phyloP scores from a whole-genome alignment of 1,140 invertebrate genomes.

The Olivierus martensii region DNA sequence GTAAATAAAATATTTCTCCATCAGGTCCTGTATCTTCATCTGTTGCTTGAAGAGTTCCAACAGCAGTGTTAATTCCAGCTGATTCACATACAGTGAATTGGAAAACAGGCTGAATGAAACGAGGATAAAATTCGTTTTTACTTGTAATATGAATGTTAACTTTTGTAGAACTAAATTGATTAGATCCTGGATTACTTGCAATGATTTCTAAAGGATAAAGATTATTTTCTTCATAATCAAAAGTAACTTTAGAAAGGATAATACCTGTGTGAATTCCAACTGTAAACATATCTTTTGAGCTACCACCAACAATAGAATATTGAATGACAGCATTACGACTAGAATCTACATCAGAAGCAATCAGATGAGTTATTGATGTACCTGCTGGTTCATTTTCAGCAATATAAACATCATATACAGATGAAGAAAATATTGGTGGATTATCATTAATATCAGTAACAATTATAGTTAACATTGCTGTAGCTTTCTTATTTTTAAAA shows the following conservation, averaged over 20 bases:
- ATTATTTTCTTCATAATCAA: constrained; percentile 79
- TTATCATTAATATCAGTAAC: constrained; percentile 87
- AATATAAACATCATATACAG: constrained; percentile 62
- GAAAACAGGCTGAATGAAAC: constrained; percentile 80
- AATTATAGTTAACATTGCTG: constrained; percentile 64
- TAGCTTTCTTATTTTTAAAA: constrained; percentile 54
- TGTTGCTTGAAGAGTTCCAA: constrained; percentile 74
- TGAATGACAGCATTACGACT: constrained; percentile 68
- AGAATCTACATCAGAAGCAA: constrained; percentile 77
- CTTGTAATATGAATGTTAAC: constrained; percentile 67
- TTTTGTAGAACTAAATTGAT: constrained; percentile 55
- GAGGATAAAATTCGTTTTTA: constrained; percentile 83
- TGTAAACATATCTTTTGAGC: constrained; percentile 55
- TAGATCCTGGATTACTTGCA: constrained; percentile 73
- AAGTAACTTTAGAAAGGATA: constrained; percentile 55
- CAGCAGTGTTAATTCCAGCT: constrained; percentile 64
- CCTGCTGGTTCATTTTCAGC: constrained; percentile 75
- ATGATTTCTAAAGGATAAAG: constrained; percentile 62
- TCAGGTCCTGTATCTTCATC: constrained; percentile 86
- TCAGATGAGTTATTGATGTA: constrained; percentile 58
- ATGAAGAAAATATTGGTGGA: constrained; percentile 61
- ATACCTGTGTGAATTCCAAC: constrained; percentile 61
- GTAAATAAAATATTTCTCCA: constrained; percentile 77
- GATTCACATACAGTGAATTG: constrained; percentile 89
- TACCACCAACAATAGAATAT: constrained; percentile 64